Conservation (phyloP, 2,797 vertebrate species). For the Tokudaia muenninki region DNA sequence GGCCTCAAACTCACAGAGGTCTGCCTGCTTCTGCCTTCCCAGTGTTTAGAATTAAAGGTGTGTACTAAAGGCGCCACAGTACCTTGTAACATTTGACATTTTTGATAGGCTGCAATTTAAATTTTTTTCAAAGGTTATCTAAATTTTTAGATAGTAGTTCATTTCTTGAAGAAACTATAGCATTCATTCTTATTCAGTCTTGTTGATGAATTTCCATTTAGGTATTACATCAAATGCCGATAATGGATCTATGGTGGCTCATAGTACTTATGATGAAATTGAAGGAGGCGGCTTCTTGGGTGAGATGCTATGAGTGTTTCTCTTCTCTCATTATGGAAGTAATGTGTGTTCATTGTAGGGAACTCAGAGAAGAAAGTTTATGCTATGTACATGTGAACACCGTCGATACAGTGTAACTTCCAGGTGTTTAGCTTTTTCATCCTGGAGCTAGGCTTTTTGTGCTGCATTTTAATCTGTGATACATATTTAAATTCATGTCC, state of each 20-base stretch:
- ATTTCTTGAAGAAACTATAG: constrained; percentile 40
- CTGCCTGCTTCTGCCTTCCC: background rate
- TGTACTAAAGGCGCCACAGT: background rate
- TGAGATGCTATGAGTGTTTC: constrained; percentile 86
- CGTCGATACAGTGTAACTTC: constrained; percentile 15
- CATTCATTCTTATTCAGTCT: constrained; percentile 65
- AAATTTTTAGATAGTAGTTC: constrained; percentile 55
- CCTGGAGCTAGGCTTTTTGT: background rate
- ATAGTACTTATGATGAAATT: constrained; percentile 93
- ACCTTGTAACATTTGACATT: background rate
- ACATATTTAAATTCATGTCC: constrained; percentile 41
- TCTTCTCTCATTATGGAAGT: background rate
- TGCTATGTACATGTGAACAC: background rate
- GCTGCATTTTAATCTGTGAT: background rate
- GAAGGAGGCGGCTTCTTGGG: constrained; percentile 93
- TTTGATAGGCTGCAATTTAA: constrained; percentile 22
- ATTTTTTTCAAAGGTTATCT: constrained; percentile 30
- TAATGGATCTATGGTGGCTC: constrained; percentile 87
- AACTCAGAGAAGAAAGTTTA: constrained; percentile 44
- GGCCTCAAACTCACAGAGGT: background rate
- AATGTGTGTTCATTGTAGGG: constrained; percentile 32
- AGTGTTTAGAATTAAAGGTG: background rate
- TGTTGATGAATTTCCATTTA: constrained; percentile 79
- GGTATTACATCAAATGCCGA: constrained; percentile 88
- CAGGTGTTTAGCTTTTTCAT: constrained; percentile 8